Conservation (phyloP, 2,797 vertebrate species). For the Argyrosomus regius region DNA sequence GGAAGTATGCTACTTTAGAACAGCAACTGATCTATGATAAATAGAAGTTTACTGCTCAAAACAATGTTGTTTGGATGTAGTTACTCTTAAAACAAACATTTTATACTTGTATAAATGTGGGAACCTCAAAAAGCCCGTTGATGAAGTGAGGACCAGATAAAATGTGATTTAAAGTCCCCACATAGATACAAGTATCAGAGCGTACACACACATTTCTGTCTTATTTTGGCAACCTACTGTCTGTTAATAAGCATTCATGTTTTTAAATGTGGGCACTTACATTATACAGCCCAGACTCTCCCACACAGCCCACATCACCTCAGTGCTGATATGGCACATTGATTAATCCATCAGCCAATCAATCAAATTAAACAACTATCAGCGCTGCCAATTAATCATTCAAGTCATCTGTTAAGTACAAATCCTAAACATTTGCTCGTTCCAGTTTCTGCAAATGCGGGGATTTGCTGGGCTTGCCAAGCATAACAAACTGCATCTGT, state of each 20-base stretch:
- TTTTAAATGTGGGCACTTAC: conserved; percentile 2
- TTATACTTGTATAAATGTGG: not conserved
- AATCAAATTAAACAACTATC: not conserved
- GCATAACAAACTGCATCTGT: conserved; percentile 54
- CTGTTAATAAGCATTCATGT: conserved; percentile 16
- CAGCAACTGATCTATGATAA: not conserved
- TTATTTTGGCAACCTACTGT: not conserved
- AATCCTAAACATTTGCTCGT: conserved; percentile 48
- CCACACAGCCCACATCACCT: not conserved
- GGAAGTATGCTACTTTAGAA: no score
- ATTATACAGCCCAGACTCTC: not conserved
- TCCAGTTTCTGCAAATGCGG: conserved; percentile 38
- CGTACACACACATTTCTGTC: not conserved
- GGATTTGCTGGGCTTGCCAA: conserved; percentile 39
- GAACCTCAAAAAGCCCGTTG: not conserved
- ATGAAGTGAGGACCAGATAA: not conserved
- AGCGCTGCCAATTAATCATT: conserved; percentile 40
- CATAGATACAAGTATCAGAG: not conserved
- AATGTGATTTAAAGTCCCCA: not conserved
- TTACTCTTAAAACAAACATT: not conserved
- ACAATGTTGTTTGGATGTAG: not conserved
- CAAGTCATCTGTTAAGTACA: conserved; percentile 46
- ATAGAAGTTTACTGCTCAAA: not conserved
- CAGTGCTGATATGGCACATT: not conserved
- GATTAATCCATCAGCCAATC: conserved; percentile 14